These are phyloP conservation scores for Raja brachyura DNA, from an alignment of 2,113 vertebrate genomes.

Conservation along the genomic window DNA sequence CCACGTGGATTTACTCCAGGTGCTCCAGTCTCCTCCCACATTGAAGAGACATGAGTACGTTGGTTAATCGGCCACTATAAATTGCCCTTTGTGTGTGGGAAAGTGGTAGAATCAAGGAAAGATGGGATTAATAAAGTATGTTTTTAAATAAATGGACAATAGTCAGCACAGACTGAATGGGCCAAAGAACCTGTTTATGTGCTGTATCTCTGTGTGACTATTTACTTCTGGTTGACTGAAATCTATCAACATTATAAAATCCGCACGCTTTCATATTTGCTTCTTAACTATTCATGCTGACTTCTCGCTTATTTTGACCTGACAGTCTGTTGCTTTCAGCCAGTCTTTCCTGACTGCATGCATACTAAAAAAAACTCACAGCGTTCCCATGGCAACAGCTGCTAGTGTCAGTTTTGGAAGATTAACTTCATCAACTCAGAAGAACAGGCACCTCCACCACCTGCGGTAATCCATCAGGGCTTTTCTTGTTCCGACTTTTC, in stretches of 20 bases:
- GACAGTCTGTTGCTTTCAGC: background rate
- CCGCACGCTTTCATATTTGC: background rate
- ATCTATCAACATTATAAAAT: background rate
- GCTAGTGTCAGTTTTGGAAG: constrained; percentile 19
- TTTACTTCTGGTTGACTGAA: background rate
- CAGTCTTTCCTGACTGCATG: background rate
- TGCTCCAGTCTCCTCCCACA: no score
- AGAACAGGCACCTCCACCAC: constrained; percentile 22
- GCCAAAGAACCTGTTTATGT: no score
- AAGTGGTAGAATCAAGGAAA: no score
- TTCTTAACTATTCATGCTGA: background rate
- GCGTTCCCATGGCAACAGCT: background rate
- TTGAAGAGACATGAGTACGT: no score
- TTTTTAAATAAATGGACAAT: no score
- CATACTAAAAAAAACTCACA: background rate
- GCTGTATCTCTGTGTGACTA: no score
- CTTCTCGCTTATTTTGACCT: background rate
- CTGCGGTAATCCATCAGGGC: constrained; percentile 30
- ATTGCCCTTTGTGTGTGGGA: no score
- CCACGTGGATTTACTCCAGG: no score
- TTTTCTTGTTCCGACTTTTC: constrained; percentile 1
- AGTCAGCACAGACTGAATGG: no score
- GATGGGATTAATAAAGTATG: no score
- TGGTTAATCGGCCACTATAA: no score
- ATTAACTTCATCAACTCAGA: constrained; percentile 30